Evolutionary conservation across 2,888 invertebrate species (phyloP).

Genomic region (Ennomos fuscantarius): DNA sequence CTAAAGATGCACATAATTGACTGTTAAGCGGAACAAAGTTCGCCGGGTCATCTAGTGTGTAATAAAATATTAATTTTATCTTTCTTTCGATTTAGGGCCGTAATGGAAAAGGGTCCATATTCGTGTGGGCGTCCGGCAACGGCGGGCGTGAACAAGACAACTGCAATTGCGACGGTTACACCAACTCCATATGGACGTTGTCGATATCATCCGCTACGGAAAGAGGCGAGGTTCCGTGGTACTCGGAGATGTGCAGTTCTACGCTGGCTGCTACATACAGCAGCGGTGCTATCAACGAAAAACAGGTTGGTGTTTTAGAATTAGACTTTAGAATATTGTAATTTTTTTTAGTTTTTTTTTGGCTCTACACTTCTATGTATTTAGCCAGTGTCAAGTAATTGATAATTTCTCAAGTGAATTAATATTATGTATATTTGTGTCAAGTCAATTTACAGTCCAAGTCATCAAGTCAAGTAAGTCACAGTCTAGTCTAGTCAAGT

Average conservation of each 20-base stretch:
- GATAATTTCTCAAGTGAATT: no score
- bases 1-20: no score
- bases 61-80: neutral
- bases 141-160: conserved; percentile 98
- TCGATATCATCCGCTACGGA: conserved; percentile 98
- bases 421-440: no score
- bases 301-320: conserved; percentile 81
- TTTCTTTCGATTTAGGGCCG: conserved; percentile 88
- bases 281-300: conserved; percentile 95
- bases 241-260: conserved; percentile 99
- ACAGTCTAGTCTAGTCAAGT: no score
- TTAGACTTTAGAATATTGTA: no score
- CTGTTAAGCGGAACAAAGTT: no score
- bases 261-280: conserved; percentile 99
- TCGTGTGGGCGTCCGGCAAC: conserved; percentile 99
- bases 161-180: conserved; percentile 99
- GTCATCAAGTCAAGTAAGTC: no score
- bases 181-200: conserved; percentile 99
- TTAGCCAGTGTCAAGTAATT: no score
- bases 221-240: conserved; percentile 97
- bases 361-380: no score
- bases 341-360: no score
- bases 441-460: no score
- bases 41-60: no score
- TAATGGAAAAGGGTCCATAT: conserved; percentile 97